Evolutionary conservation across 2,797 vertebrate genomes (phyloP).

Genomic region (Carapus acus): DNA sequence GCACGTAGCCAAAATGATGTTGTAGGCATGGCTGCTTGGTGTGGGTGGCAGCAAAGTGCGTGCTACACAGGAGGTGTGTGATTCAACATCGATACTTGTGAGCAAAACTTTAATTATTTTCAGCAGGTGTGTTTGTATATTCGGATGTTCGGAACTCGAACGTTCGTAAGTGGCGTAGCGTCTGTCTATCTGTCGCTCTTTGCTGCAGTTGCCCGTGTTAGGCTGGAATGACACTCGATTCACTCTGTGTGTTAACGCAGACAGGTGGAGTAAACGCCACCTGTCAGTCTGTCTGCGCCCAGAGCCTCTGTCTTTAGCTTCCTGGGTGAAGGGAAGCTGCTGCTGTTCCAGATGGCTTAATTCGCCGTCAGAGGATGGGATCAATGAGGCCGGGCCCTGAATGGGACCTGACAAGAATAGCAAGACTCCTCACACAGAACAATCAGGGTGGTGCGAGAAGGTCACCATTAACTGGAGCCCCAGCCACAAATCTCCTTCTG

Average conservation of each 20-base stretch:
- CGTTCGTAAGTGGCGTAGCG: no score
- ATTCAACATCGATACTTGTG: no score
- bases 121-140: no score
- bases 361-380: conserved; percentile 51
- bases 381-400: conserved; percentile 47
- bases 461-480: conserved; percentile 7
- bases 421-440: conserved; percentile 23
- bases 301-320: conserved; percentile 16
- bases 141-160: no score
- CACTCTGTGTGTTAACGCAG: conserved; percentile 50
- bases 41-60: no score
- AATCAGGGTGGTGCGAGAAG: conserved; percentile 1
- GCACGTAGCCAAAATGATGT: no score
- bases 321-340: conserved; percentile 36
- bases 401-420: conserved; percentile 54
- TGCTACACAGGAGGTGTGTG: no score
- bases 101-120: no score
- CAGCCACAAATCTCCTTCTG: neutral
- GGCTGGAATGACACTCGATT: conserved; percentile 58
- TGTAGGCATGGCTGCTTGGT: no score
- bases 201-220: conserved; percentile 43
- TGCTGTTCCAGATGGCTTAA: conserved; percentile 56
- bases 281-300: conserved; percentile 48
- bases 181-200: conserved; percentile 46
- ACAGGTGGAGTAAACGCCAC: conserved; percentile 35